Conservation (phyloP, 2,797 vertebrate genomes). For the Graptemys geographica region DNA sequence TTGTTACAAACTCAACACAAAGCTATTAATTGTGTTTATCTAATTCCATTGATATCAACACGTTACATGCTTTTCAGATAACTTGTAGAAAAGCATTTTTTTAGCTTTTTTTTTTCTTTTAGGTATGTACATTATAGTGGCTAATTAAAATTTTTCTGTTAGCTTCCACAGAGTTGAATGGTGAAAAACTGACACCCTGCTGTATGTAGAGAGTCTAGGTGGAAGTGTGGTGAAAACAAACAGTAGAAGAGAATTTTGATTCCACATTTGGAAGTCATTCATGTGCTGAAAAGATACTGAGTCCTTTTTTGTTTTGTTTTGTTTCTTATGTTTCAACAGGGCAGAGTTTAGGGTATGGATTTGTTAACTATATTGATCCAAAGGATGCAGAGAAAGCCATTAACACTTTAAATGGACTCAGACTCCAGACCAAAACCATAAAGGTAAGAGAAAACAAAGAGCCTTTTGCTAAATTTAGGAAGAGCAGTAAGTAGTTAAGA, state of each 20-base stretch:
- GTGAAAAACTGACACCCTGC: neutral
- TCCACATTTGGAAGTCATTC: conserved; percentile 12
- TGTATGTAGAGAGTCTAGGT: neutral
- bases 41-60: conserved; percentile 44
- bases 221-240: neutral
- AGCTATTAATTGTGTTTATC: conserved; percentile 59
- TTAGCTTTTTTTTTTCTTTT: neutral
- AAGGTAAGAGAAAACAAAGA: conserved; percentile 84
- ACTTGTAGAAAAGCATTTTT: conserved; percentile 32
- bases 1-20: conserved; percentile 64
- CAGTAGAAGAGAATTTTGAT: neutral
- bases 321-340: conserved; percentile 85
- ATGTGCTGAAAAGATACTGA: conserved; percentile 71
- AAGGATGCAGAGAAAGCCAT: conserved; percentile 97
- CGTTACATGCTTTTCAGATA: conserved; percentile 30
- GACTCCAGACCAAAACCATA: conserved; percentile 96
- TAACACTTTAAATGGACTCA: conserved; percentile 95
- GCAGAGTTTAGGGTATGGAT: conserved; percentile 94
- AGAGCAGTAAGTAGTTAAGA: conserved; percentile 8
- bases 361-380: conserved; percentile 95
- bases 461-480: conserved; percentile 32
- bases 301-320: conserved; percentile 54
- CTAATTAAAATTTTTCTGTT: conserved; percentile 26
- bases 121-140: conserved; percentile 43
- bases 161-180: conserved; percentile 13